A percentile compares a stretch with the other conserved stretches of the same genome.
Evolutionary conservation across 2,113 vertebrate genomes (phyloP).

Genomic region (Leuciscus idus): DNA sequence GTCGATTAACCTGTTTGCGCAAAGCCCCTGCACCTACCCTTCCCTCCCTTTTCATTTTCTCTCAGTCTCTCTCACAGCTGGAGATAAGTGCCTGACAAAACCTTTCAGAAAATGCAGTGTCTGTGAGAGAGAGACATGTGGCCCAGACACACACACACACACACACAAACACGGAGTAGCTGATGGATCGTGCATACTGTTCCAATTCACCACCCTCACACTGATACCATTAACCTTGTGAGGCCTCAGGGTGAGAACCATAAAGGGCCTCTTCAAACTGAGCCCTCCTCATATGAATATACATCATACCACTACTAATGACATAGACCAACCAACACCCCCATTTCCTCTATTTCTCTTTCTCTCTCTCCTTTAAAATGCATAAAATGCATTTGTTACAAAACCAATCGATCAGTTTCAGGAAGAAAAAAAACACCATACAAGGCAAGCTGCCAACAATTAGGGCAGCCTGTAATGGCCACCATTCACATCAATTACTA

Average conservation of each 20-base stretch:
- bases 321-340: slow-evolving; percentile 39
- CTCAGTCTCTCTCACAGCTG: slow-evolving; percentile 51
- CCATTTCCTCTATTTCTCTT: too few relatives aligned
- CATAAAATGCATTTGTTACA: neutral
- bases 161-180: slow-evolving; percentile 48
- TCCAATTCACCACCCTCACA: slow-evolving; percentile 65
- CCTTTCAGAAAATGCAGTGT: slow-evolving; percentile 47
- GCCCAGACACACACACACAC: slow-evolving; percentile 52
- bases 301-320: slow-evolving; percentile 71
- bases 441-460: neutral
- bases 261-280: slow-evolving; percentile 57
- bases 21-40: slow-evolving; percentile 60
- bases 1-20: slow-evolving; percentile 88
- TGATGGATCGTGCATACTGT: slow-evolving; percentile 67
- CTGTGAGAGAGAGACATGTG: slow-evolving; percentile 35
- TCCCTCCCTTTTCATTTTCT: slow-evolving; percentile 38
- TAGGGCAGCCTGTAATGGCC: neutral
- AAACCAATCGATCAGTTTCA: neutral
- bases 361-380: neutral
- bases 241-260: slow-evolving; percentile 60
- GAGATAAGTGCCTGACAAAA: slow-evolving; percentile 65
- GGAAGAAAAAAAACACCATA: neutral
- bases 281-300: slow-evolving; percentile 53
- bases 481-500: slow-evolving; percentile 13
- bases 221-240: slow-evolving; percentile 75